Percentiles rank a stretch among this genome's conserved stretches.
Evolutionary conservation across 2,113 vertebrate species (phyloP).

Genomic region (Callithrix jacchus): DNA sequence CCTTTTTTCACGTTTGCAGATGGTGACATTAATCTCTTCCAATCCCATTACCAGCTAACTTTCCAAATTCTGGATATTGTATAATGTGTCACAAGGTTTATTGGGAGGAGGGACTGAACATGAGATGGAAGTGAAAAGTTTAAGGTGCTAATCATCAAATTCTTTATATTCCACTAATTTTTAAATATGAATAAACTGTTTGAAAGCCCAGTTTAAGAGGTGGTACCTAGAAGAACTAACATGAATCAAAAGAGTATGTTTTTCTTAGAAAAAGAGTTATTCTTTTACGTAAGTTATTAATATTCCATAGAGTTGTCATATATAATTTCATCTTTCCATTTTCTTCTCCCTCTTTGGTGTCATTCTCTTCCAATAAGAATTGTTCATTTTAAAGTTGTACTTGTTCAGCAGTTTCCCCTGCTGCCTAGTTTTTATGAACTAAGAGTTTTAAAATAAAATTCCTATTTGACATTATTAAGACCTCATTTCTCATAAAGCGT

Average conservation of each 20-base stretch:
- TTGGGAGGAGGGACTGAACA: neutral
- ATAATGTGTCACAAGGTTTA: neutral
- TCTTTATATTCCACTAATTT: neutral
- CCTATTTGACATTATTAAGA: constrained; percentile 31
- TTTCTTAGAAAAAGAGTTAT: constrained; percentile 15
- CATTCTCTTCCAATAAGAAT: neutral
- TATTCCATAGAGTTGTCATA: neutral
- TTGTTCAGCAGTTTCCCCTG: neutral
- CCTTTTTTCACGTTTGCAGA: constrained; percentile 12
- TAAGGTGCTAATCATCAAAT: neutral
- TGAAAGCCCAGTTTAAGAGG: neutral
- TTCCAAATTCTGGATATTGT: neutral
- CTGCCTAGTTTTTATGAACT: constrained; percentile 30
- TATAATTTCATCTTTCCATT: neutral
- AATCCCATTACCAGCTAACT: neutral
- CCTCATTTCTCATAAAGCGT: constrained; percentile 23
- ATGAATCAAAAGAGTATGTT: neutral
- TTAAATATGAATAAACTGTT: neutral
- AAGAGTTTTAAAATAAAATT: constrained; percentile 49
- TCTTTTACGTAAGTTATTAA: constrained; percentile 25
- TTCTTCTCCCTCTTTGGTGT: neutral
- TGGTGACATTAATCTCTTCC: constrained; percentile 38
- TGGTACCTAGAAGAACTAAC: neutral
- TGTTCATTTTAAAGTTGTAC: constrained; percentile 35
- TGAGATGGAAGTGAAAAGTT: neutral